These are phyloP conservation scores for Chelon labrosus DNA, from an alignment of 2,797 vertebrate genomes.

Conservation along the genomic window DNA sequence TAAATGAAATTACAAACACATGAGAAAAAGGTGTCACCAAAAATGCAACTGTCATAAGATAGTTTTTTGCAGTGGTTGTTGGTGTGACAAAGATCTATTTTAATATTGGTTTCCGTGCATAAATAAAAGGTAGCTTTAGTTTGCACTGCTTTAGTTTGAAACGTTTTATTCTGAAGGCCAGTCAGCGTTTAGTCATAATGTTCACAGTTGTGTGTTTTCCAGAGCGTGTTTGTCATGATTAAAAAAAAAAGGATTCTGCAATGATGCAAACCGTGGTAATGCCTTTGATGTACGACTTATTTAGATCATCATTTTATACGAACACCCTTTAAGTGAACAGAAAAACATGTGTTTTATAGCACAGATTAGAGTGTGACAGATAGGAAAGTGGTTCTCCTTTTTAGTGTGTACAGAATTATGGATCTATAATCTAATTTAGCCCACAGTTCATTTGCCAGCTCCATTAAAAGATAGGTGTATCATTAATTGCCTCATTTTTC, in stretches of 20 bases:
- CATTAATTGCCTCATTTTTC: slow-evolving; percentile 57
- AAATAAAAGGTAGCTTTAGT: background rate
- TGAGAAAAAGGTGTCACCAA: too few species aligned
- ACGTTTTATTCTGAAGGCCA: background rate
- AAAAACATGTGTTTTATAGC: background rate
- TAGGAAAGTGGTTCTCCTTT: slow-evolving; percentile 4
- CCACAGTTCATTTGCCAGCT: slow-evolving; percentile 46
- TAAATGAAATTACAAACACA: too few species aligned
- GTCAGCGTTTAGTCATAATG: background rate
- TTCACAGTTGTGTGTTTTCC: background rate
- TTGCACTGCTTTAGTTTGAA: background rate
- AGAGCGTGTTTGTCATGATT: background rate
- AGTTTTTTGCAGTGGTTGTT: too few species aligned
- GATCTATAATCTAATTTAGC: slow-evolving; percentile 51
- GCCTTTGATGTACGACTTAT: background rate
- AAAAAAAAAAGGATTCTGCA: background rate
- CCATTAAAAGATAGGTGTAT: slow-evolving; percentile 42
- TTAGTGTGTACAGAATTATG: slow-evolving; percentile 27
- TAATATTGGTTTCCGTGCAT: background rate
- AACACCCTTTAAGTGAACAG: background rate
- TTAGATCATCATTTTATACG: background rate
- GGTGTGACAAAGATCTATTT: too few species aligned
- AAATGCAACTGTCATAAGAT: too few species aligned
- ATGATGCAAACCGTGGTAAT: slow-evolving; percentile 2
- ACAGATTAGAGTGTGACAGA: slow-evolving; percentile 15